A percentile compares a stretch with the other conserved stretches of the same genome.
Conservation (phyloP, 2,888 invertebrate genomes). For the Nysson spinosus region DNA sequence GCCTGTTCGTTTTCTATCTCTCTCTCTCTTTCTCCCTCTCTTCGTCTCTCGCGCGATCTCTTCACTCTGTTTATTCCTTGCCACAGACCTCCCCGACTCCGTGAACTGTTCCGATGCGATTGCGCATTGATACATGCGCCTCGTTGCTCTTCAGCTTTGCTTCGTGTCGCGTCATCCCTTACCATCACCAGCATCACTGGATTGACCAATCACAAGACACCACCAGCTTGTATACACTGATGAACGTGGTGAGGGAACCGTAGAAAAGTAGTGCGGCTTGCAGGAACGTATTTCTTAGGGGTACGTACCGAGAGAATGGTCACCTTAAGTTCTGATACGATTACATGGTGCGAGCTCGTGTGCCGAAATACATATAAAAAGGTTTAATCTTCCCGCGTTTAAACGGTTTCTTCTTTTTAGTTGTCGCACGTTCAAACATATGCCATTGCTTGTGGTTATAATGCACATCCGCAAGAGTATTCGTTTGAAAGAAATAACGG, state of each 20-base stretch:
- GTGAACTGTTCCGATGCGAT: constrained; percentile 73
- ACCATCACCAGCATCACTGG: constrained; percentile 33
- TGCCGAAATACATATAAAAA: constrained; percentile 27
- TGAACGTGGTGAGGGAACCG: constrained; percentile 38
- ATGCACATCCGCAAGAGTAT: background rate
- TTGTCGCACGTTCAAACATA: constrained; percentile 19
- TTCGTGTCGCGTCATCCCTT: constrained; percentile 63
- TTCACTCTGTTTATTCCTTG: constrained; percentile 72
- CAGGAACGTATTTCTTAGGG: constrained; percentile 56
- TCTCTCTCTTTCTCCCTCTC: constrained; percentile 56
- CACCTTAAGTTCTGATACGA: constrained; percentile 35
- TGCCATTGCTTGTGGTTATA: constrained; percentile 5
- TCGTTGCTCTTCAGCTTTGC: constrained; percentile 63
- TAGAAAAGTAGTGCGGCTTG: constrained; percentile 59
- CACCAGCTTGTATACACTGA: constrained; percentile 58
- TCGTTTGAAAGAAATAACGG: too few relatives aligned
- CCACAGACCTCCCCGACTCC: constrained; percentile 68
- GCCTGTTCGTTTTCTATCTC: constrained; percentile 60
- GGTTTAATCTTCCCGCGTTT: constrained; percentile 33
- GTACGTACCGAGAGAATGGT: constrained; percentile 39
- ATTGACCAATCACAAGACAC: constrained; percentile 54
- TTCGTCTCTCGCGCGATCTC: constrained; percentile 56
- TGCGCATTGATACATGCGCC: constrained; percentile 73
- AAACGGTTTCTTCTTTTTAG: constrained; percentile 21
- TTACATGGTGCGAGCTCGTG: too few relatives aligned